These are phyloP conservation scores for Hetaerina americana DNA, from an alignment of 1,140 invertebrate genomes.

Conservation along the genomic window DNA sequence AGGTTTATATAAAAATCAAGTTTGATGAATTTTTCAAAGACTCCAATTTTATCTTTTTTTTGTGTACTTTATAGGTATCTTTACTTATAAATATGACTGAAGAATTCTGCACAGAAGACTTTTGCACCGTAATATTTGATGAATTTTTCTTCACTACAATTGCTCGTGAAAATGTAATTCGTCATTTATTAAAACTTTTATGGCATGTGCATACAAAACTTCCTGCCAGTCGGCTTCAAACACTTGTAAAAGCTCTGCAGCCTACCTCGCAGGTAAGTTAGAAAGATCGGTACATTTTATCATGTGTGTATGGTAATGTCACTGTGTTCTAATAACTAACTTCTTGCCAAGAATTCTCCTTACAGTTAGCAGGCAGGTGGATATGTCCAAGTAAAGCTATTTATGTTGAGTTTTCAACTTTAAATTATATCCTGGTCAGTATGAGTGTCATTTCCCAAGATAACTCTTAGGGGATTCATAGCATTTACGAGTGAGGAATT, in stretches of 20 bases:
- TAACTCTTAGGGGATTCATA: no score
- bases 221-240: constrained; percentile 60
- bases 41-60: constrained; percentile 8
- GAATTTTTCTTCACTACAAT: constrained; percentile 89
- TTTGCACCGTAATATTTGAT: constrained; percentile 91
- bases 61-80: constrained; percentile 44
- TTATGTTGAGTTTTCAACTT: no score
- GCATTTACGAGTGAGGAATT: no score
- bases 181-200: constrained; percentile 81
- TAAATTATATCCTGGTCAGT: no score
- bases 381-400: no score
- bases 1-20: constrained; percentile 11
- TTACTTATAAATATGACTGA: constrained; percentile 78
- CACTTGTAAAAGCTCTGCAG: constrained; percentile 75
- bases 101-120: constrained; percentile 86
- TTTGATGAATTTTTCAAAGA: neutral
- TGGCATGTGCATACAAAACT: constrained; percentile 86
- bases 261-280: constrained; percentile 46
- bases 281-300: neutral
- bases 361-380: no score
- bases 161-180: constrained; percentile 78
- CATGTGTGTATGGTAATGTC: constrained; percentile 9
- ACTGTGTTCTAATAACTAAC: no score
- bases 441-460: no score
- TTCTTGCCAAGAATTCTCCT: no score